Conservation (phyloP, 1,140 invertebrate species). For the Aradophagus sp. region DNA sequence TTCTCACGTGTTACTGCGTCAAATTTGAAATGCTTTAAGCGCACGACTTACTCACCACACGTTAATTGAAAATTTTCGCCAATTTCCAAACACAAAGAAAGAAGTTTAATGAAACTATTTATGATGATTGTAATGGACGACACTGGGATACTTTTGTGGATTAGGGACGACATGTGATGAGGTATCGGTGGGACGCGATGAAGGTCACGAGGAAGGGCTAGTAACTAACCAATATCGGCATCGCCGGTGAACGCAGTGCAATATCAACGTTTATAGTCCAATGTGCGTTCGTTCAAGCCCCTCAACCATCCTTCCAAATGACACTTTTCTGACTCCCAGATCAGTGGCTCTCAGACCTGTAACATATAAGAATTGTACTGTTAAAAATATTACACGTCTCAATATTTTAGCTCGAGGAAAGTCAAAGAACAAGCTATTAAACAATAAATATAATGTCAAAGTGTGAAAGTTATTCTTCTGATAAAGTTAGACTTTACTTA, state of each 20-base stretch:
- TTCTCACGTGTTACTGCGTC: slow-evolving; percentile 42
- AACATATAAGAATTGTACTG: slow-evolving; percentile 3
- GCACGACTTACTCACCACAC: no score
- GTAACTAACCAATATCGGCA: slow-evolving; percentile 75
- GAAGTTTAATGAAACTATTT: slow-evolving; percentile 53
- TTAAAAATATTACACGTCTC: background rate
- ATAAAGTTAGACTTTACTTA: no score
- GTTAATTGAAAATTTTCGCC: slow-evolving; percentile 43
- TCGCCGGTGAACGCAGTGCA: slow-evolving; percentile 69
- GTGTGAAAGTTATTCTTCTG: no score
- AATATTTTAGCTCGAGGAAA: no score
- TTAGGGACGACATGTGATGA: slow-evolving; percentile 40
- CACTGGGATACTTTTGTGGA: slow-evolving; percentile 27
- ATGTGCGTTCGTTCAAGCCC: slow-evolving; percentile 62
- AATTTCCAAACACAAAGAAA: no score
- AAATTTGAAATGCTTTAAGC: no score
- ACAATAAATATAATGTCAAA: no score
- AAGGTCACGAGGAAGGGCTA: slow-evolving; percentile 61
- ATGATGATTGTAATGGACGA: slow-evolving; percentile 28
- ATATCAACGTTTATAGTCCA: slow-evolving; percentile 75
- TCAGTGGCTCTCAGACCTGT: slow-evolving; percentile 59
- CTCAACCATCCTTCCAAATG: slow-evolving; percentile 53
- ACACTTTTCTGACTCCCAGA: slow-evolving; percentile 57
- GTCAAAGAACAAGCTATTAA: no score
- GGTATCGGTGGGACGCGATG: slow-evolving; percentile 33